A percentile compares a stretch with the other conserved stretches of the same genome.
Evolutionary conservation across 1,140 invertebrate species (phyloP).

Genomic region (Bilobella aurantiaca): DNA sequence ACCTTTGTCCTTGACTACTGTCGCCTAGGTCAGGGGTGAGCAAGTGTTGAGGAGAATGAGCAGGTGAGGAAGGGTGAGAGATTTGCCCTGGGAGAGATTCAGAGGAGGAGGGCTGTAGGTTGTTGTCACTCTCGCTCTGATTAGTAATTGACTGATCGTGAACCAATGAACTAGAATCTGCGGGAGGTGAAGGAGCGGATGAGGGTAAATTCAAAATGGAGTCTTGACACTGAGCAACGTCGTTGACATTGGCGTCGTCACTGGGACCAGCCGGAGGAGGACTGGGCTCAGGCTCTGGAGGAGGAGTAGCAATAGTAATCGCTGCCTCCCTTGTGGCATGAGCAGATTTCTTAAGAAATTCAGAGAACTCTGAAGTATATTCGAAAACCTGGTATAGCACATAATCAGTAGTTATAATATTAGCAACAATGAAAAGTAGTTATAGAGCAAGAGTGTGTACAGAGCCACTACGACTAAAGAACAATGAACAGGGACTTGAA

Average conservation of each 20-base stretch:
- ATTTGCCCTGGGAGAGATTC: too few species aligned
- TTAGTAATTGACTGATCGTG: not conserved
- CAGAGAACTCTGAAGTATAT: constrained; percentile 11
- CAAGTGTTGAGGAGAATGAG: not conserved
- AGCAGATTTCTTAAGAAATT: constrained; percentile 4
- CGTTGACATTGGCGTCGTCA: not conserved
- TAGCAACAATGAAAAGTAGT: not conserved
- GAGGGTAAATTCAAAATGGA: not conserved
- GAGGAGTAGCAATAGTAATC: not conserved
- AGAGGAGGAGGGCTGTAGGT: not conserved
- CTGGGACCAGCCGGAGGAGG: too few species aligned
- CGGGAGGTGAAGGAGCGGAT: not conserved
- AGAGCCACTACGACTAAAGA: constrained; percentile 17
- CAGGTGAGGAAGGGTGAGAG: not conserved
- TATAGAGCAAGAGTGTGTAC: not conserved
- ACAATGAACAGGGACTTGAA: not conserved
- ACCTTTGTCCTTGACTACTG: not conserved
- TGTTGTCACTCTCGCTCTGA: not conserved
- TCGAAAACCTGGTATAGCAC: not conserved
- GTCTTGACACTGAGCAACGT: constrained; percentile 2
- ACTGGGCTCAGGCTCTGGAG: not conserved
- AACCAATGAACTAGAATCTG: not conserved
- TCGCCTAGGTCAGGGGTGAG: not conserved
- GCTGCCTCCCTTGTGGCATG: not conserved
- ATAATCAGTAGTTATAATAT: constrained; percentile 1